phyloP scores from a whole-genome alignment of 2,888 invertebrate genomes.

The Synergus japonicus region DNA sequence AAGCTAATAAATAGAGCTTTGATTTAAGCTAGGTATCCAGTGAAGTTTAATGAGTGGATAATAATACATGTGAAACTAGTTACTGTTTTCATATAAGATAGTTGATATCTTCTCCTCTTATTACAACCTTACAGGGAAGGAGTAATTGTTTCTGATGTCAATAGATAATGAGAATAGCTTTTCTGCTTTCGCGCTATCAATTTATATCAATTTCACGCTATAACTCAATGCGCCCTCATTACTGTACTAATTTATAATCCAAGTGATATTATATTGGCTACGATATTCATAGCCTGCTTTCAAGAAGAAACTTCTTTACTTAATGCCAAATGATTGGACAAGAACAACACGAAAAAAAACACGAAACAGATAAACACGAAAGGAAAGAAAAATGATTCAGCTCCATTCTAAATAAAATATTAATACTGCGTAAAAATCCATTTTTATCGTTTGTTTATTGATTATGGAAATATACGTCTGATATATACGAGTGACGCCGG shows the following conservation, averaged over 20 bases:
- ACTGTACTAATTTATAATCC: constrained; percentile 22
- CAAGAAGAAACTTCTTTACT: neutral
- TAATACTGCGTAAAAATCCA: neutral
- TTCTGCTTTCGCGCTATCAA: constrained; percentile 17
- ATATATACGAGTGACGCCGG: neutral
- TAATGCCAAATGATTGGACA: too few relatives aligned
- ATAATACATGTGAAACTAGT: neutral
- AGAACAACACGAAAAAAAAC: too few relatives aligned
- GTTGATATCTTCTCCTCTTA: constrained; percentile 13
- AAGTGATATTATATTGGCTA: constrained; percentile 22
- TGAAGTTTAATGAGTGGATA: constrained; percentile 9
- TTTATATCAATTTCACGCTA: neutral
- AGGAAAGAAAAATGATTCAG: too few relatives aligned
- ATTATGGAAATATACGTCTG: neutral
- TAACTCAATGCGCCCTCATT: constrained; percentile 31
- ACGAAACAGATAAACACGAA: neutral
- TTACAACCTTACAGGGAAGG: constrained; percentile 4
- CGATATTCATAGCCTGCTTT: constrained; percentile 15
- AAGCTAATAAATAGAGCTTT: neutral
- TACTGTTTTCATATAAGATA: constrained; percentile 17
- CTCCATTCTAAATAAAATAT: neutral
- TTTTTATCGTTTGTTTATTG: neutral
- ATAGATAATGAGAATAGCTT: constrained; percentile 39
- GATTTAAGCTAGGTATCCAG: neutral
- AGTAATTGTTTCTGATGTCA: constrained; percentile 35